Percentiles rank a stretch among this genome's conserved stretches.
phyloP scores from a whole-genome alignment of 2,888 invertebrate genomes.

The Ochropacha duplaris region DNA sequence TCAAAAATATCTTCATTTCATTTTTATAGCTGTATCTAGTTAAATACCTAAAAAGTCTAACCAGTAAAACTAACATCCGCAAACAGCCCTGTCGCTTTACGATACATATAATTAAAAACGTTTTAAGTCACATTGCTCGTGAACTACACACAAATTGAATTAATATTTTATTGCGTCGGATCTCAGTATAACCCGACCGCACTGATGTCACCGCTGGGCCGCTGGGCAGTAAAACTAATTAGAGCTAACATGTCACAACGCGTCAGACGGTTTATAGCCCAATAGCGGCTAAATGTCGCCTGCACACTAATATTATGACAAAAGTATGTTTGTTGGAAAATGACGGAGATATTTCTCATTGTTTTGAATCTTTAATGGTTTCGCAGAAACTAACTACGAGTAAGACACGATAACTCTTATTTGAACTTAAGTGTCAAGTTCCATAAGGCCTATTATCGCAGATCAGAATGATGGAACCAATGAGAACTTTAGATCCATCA shows the following conservation, averaged over 20 bases:
- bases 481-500: too few relatives aligned
- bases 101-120: slow-evolving; percentile 36
- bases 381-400: background rate
- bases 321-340: background rate
- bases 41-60: background rate
- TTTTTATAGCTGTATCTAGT: too few relatives aligned
- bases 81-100: slow-evolving; percentile 16
- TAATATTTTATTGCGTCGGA: slow-evolving; percentile 44
- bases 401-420: too few relatives aligned
- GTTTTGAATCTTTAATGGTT: background rate
- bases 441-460: too few relatives aligned
- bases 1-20: too few relatives aligned
- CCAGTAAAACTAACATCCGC: background rate
- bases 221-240: slow-evolving; percentile 52
- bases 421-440: too few relatives aligned
- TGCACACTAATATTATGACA: background rate
- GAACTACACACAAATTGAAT: slow-evolving; percentile 44
- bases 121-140: slow-evolving; percentile 23
- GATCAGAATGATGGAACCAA: too few relatives aligned
- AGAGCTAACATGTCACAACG: slow-evolving; percentile 49
- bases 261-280: slow-evolving; percentile 37
- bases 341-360: background rate
- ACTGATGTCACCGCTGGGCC: slow-evolving; percentile 45
- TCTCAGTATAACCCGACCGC: slow-evolving; percentile 15
- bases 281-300: slow-evolving; percentile 16